Evolutionary conservation across 2,797 vertebrate genomes (phyloP).

Genomic region (Schizopygopsis pylzovi): DNA sequence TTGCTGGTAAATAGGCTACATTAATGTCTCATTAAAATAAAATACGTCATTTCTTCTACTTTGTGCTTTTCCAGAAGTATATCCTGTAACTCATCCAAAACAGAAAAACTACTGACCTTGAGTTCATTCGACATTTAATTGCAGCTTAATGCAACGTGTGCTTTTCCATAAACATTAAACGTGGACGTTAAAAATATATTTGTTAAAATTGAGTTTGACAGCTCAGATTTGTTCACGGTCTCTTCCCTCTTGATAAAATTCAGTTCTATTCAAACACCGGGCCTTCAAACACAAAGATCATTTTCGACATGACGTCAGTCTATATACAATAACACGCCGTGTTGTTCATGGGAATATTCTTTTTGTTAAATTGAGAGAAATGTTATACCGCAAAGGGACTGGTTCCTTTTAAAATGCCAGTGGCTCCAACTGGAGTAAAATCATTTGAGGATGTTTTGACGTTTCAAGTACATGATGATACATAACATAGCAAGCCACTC

Average conservation of each 20-base stretch:
- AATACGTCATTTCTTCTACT: not conserved
- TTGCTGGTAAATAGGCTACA: constrained; percentile 14
- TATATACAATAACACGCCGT: constrained; percentile 1
- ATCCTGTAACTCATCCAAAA: not conserved
- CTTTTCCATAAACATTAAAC: not conserved
- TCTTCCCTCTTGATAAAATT: not conserved
- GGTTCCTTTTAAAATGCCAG: constrained; percentile 42
- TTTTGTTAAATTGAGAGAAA: constrained; percentile 19
- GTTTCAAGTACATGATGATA: constrained; percentile 35
- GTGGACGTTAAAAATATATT: not conserved
- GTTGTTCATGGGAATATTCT: constrained; percentile 20
- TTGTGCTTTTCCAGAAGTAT: not conserved
- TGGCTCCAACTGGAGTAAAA: constrained; percentile 30
- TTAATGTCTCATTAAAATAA: constrained; percentile 23
- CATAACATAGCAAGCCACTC: constrained; percentile 38
- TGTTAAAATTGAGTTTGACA: not conserved
- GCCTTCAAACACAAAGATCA: constrained; percentile 24
- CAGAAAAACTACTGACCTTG: not conserved
- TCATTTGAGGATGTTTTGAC: constrained; percentile 43
- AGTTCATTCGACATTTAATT: not conserved
- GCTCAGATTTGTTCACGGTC: not conserved
- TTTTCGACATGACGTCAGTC: constrained; percentile 16
- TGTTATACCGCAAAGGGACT: constrained; percentile 9
- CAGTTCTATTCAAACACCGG: constrained; percentile 4
- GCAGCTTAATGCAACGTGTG: not conserved